phyloP scores from a whole-genome alignment of 2,888 invertebrate genomes.

The Caenorhabditis sulstoni region DNA sequence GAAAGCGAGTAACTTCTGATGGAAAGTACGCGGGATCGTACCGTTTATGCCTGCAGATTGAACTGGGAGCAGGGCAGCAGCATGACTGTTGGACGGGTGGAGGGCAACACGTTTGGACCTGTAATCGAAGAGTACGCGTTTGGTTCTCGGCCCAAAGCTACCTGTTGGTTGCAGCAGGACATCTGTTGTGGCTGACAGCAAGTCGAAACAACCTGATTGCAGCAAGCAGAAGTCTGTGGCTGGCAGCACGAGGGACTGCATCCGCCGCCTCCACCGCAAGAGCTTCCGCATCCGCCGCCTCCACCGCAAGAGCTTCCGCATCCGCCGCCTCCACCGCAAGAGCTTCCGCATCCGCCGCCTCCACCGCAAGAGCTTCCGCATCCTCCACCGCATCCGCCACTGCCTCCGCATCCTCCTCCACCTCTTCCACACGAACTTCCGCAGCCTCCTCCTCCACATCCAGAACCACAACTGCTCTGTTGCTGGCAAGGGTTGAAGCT shows the following conservation, averaged over 20 bases:
- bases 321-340: constrained; percentile 28
- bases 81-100: constrained; percentile 46
- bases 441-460: constrained; percentile 34
- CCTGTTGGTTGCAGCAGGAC: constrained; percentile 52
- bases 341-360: constrained; percentile 25
- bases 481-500: constrained; percentile 56
- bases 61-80: constrained; percentile 38
- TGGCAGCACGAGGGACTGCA: constrained; percentile 51
- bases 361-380: constrained; percentile 32
- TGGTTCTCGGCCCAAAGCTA: neutral
- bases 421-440: constrained; percentile 40
- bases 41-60: constrained; percentile 56
- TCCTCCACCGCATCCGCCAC: constrained; percentile 40
- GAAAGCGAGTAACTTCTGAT: constrained; percentile 6
- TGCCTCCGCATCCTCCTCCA: constrained; percentile 31
- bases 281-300: constrained; percentile 31
- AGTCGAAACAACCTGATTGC: constrained; percentile 29
- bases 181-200: constrained; percentile 45
- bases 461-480: constrained; percentile 18
- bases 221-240: constrained; percentile 53
- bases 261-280: constrained; percentile 46
- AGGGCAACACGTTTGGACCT: constrained; percentile 60
- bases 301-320: constrained; percentile 34
- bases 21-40: neutral
- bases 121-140: neutral